Evolutionary conservation across 92 coral and sea anemone species (phyloP).

Genomic region (Bergia sp.): DNA sequence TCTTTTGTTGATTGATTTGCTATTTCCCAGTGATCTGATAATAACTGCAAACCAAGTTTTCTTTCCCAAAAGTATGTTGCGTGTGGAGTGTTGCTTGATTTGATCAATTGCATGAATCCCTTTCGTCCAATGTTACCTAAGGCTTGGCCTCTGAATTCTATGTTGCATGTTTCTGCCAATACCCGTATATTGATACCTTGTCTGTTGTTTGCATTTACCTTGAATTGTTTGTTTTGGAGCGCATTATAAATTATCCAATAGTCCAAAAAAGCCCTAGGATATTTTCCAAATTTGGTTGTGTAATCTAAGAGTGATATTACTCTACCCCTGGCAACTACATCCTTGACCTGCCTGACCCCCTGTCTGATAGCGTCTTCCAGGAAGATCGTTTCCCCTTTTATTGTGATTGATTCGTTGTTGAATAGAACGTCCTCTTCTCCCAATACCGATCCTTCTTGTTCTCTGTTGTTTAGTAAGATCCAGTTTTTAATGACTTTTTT

Average conservation of each 20-base stretch:
- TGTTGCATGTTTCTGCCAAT: constrained; percentile 5
- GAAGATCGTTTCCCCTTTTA: constrained; percentile 16
- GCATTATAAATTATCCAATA: constrained; percentile 18
- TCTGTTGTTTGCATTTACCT: constrained; percentile 21
- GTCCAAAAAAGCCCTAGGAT: constrained; percentile 22
- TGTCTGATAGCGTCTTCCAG: constrained; percentile 23
- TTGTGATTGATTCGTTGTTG: constrained; percentile 19
- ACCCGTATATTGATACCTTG: constrained; percentile 14
- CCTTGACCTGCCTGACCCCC: constrained; percentile 27
- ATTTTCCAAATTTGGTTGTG: constrained; percentile 8
- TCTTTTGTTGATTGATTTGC: background rate
- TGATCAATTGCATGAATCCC: constrained; percentile 11
- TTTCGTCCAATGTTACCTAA: constrained; percentile 17
- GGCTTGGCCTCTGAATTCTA: constrained; percentile 14
- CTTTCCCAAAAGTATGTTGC: constrained; percentile 20
- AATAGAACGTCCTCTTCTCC: constrained; percentile 7
- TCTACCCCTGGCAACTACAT: constrained; percentile 11
- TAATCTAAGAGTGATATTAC: constrained; percentile 23
- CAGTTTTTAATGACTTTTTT: constrained; percentile 18
- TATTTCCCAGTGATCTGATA: background rate
- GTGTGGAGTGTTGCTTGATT: constrained; percentile 19
- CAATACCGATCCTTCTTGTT: constrained; percentile 23
- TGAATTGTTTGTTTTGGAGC: constrained; percentile 15
- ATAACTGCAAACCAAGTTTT: background rate
- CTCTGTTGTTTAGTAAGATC: constrained; percentile 17